phyloP scores from a whole-genome alignment of 2,888 invertebrate genomes.

The Masnerella sp. region DNA sequence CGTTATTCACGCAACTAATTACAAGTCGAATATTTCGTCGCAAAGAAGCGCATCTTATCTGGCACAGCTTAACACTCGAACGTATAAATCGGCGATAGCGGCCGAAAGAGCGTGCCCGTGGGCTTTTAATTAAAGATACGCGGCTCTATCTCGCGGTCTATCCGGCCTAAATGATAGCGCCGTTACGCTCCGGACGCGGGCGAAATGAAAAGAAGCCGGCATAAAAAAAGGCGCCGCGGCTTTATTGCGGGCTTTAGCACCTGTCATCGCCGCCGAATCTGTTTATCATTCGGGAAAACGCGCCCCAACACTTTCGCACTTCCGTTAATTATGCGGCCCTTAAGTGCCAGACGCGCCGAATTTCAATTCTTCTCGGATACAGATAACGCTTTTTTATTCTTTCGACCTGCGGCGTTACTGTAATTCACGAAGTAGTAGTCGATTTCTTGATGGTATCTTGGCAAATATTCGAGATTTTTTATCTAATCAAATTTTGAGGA shows the following conservation, averaged over 20 bases:
- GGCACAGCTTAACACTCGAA: conserved; percentile 63
- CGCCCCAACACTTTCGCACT: conserved; percentile 58
- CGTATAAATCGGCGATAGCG: conserved; percentile 63
- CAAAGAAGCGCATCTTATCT: conserved; percentile 56
- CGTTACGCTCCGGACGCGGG: conserved; percentile 69
- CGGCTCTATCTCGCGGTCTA: conserved; percentile 67
- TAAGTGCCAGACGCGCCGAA: conserved; percentile 62
- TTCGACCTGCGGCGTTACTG: no score
- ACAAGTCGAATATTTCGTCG: conserved; percentile 57
- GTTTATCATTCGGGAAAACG: conserved; percentile 59
- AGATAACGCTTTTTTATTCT: no score
- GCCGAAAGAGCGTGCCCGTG: conserved; percentile 51
- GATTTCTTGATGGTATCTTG: no score
- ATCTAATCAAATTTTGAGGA: no score
- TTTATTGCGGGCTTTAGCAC: conserved; percentile 62
- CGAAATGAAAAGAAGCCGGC: conserved; percentile 38
- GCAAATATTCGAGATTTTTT: no score
- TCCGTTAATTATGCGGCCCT: conserved; percentile 71
- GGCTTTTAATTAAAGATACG: conserved; percentile 76
- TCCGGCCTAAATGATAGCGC: conserved; percentile 76
- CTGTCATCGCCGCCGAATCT: conserved; percentile 56
- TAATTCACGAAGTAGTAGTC: no score
- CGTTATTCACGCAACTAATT: conserved; percentile 56
- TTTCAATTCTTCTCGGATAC: conserved; percentile 50
- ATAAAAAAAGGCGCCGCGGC: conserved; percentile 23